phyloP scores from a whole-genome alignment of 2,888 invertebrate genomes.

The Pseudococcus longispinus region DNA sequence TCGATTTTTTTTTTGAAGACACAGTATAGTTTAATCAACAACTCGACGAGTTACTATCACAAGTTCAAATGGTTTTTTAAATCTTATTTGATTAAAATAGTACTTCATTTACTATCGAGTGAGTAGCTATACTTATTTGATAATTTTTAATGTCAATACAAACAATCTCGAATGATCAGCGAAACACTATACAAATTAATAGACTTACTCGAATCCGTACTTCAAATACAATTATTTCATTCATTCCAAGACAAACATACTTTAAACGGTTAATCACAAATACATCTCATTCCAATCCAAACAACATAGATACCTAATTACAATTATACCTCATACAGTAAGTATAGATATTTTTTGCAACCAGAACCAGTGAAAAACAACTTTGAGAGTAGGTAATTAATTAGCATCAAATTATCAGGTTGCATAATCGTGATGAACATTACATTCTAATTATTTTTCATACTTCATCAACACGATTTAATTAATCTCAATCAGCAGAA shows the following conservation, averaged over 20 bases:
- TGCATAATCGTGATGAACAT: neutral
- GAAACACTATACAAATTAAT: neutral
- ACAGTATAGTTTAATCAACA: neutral
- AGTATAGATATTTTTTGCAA: no score
- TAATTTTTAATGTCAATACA: no score
- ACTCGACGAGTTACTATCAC: neutral
- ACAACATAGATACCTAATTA: no score
- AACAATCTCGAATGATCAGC: neutral
- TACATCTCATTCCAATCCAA: neutral
- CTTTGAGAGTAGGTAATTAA: neutral
- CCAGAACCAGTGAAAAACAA: no score
- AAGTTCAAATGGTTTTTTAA: neutral
- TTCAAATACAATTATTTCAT: neutral
- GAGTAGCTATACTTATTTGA: no score
- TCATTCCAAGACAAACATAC: no score
- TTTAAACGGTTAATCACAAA: neutral
- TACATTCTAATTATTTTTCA: neutral
- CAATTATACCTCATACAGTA: no score
- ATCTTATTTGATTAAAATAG: neutral
- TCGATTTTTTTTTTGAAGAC: neutral
- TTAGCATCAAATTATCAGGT: neutral
- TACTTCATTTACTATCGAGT: no score
- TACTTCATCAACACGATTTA: neutral
- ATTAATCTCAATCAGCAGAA: neutral
- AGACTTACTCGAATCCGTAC: neutral